Evolutionary conservation across 1,140 invertebrate species (phyloP).

Genomic region (Trachymyrmex septentrionalis): DNA sequence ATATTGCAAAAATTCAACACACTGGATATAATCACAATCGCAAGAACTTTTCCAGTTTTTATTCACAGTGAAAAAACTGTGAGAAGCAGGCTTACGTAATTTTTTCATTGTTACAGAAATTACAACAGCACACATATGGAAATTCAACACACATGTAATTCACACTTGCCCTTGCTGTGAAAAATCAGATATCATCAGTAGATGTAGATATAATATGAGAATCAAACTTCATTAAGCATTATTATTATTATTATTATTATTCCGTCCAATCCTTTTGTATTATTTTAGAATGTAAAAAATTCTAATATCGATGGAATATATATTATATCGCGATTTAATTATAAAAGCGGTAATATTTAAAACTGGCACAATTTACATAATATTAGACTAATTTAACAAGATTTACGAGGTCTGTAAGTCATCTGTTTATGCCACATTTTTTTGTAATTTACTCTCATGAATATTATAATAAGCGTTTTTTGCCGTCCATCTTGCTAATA

Average conservation of each 20-base stretch:
- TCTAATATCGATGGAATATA: not conserved
- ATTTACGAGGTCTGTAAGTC: not conserved
- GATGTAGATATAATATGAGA: conserved; percentile 16
- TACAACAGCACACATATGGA: conserved; percentile 18
- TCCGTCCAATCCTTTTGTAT: not conserved
- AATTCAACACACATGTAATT: conserved; percentile 21
- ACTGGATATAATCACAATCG: not conserved
- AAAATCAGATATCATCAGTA: conserved; percentile 27
- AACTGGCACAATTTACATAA: not conserved
- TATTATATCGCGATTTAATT: not conserved
- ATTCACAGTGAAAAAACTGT: conserved; percentile 2
- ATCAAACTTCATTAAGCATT: conserved; percentile 2
- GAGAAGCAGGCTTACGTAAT: conserved; percentile 46
- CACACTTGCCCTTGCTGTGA: conserved; percentile 48
- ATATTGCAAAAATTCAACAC: conserved; percentile 15
- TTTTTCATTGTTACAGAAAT: conserved; percentile 50
- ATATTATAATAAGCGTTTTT: not conserved
- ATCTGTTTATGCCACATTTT: not conserved
- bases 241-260: not conserved
- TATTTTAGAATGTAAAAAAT: not conserved
- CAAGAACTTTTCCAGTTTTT: conserved; percentile 52
- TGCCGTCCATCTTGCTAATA: not conserved
- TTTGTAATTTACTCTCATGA: conserved; percentile 5
- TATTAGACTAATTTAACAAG: not conserved
- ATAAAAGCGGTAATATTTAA: not conserved